Evolutionary conservation across 64 coral and sea anemone genomes (phyloP), one percentile per base, ranked within the genome.

Genomic region (Trachythela sp.): DNA sequence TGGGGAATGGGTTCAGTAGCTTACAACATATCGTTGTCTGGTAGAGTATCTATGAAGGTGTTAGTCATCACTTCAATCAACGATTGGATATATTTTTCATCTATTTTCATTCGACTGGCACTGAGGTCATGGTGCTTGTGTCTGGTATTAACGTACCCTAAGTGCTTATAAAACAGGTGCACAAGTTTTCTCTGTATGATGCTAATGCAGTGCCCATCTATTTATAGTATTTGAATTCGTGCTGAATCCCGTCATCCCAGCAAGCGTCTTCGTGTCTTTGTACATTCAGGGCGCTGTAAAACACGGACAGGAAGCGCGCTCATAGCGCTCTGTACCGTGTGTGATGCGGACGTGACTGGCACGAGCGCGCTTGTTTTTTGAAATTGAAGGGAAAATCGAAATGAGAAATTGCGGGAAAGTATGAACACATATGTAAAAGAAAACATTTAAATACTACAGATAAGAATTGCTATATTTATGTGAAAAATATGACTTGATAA

Each of bases 241-340:
- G 36, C 70, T 64, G 43, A 88, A 92, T 31, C 86, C 36, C 43
- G 70, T 88, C 20, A 50, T 84, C 35, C 91, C 86, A 54, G 85
- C 88, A 80, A 37, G 36, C 30, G 70, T 89, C 72, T 89, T 87
- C 38, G 71, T 92, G n/a, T n/a, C n/a, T n/a, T n/a, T n/a, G n/a
- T n/a, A n/a, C n/a, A n/a, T n/a, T n/a, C n/a, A n/a, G n/a, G n/a
- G n/a, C n/a, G n/a, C n/a, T n/a, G n/a, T n/a, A n/a, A n/a, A n/a
- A n/a, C n/a, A n/a, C n/a, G n/a, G n/a, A n/a, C n/a, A n/a, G n/a
- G n/a, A n/a, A n/a, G n/a, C n/a, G n/a, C n/a, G n/a, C n/a, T n/a
- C n/a, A n/a, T n/a, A n/a, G n/a, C n/a, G n/a, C n/a, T n/a, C n/a
- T n/a, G n/a, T n/a, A n/a, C n/a, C n/a, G n/a, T n/a, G n/a, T n/a